phyloP scores from a whole-genome alignment of 2,797 vertebrate genomes.

The Semotilus atromaculatus region DNA sequence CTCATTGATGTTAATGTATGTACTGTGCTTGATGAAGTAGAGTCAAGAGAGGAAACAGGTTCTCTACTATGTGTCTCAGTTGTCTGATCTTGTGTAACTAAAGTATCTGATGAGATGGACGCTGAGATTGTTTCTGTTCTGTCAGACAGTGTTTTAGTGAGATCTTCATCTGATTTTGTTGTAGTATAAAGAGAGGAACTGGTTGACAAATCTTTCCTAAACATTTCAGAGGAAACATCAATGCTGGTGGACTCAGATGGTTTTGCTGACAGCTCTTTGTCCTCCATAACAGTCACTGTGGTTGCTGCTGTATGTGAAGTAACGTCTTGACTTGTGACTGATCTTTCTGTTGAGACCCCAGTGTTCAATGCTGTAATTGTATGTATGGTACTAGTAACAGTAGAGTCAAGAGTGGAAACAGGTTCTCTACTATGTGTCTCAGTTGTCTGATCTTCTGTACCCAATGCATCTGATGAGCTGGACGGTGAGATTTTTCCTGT shows the following conservation, averaged over 20 bases:
- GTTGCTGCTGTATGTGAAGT: no score
- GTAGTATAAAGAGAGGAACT: background rate
- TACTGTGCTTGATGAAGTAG: background rate
- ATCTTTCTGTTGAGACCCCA: rapidly evolving
- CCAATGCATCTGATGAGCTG: no score
- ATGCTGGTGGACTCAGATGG: background rate
- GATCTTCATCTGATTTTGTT: background rate
- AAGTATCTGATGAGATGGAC: background rate
- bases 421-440: no score
- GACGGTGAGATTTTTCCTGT: background rate
- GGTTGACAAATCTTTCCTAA: background rate
- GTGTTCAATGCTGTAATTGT: background rate
- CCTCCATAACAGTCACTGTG: no score
- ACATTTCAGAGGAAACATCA: background rate
- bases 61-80: no score
- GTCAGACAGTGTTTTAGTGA: background rate
- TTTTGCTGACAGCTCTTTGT: background rate
- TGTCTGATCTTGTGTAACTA: background rate
- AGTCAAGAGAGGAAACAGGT: no score
- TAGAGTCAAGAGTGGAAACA: no score
- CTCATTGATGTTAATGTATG: background rate
- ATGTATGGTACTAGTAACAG: no score
- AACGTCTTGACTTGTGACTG: background rate
- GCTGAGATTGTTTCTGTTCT: background rate
- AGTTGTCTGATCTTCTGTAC: no score